Percentiles rank a stretch among this genome's conserved stretches.
phyloP scores from a whole-genome alignment of 1,140 invertebrate genomes.

The Drosophila baimaii region DNA sequence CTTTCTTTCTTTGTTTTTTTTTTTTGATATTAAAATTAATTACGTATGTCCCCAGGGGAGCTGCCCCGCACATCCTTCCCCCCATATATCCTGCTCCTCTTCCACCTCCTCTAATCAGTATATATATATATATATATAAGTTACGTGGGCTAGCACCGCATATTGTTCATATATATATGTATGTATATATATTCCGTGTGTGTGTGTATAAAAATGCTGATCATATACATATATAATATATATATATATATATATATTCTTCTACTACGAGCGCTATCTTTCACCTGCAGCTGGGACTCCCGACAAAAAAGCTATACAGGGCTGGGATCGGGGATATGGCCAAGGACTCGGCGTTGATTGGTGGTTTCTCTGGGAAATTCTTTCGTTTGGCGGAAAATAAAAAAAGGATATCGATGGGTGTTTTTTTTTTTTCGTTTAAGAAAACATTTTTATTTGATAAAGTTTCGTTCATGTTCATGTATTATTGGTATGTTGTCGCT shows the following conservation, averaged over 20 bases:
- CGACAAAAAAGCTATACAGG: slow-evolving; percentile 31
- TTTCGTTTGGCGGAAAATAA: slow-evolving; percentile 39
- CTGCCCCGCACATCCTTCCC: too few relatives aligned
- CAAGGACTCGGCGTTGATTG: slow-evolving; percentile 10
- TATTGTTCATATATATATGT: slow-evolving; percentile 60
- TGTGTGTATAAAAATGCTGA: slow-evolving; percentile 59
- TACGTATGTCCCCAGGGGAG: slow-evolving; percentile 57
- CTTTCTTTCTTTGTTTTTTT: slow-evolving; percentile 8
- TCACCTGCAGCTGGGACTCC: slow-evolving; percentile 13
- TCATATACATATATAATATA: slow-evolving; percentile 38
- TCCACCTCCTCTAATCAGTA: too few relatives aligned
- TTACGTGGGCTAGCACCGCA: slow-evolving; percentile 73
- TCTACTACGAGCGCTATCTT: too few relatives aligned
- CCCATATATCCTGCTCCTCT: slow-evolving; percentile 54
- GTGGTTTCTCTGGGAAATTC: slow-evolving; percentile 34
- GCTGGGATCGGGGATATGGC: slow-evolving; percentile 4
- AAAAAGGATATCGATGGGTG: slow-evolving; percentile 69
- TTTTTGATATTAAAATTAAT: slow-evolving; percentile 66
- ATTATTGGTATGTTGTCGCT: slow-evolving; percentile 75
- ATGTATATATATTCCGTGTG: slow-evolving; percentile 17
- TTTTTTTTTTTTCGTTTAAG: slow-evolving; percentile 67
- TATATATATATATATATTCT: neutral
- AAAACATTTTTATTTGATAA: slow-evolving; percentile 81
- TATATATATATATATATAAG: slow-evolving; percentile 34
- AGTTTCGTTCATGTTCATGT: slow-evolving; percentile 77